Conservation (phyloP, 2,888 invertebrate species). For the Dicroscelio sp. region DNA sequence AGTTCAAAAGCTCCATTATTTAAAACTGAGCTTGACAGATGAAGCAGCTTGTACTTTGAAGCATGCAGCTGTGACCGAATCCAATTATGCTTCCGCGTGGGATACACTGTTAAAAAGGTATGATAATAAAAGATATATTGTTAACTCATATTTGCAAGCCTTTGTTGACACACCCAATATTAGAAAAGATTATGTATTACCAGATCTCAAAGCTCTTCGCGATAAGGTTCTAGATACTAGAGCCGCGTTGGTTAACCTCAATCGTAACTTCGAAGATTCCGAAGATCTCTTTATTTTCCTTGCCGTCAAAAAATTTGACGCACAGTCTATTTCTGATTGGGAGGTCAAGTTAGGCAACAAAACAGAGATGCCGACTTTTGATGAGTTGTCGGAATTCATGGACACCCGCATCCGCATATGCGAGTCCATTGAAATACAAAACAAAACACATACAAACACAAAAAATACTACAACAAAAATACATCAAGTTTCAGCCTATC, state of each 20-base stretch:
- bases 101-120: not conserved
- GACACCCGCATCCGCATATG: not conserved
- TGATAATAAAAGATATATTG: not conserved
- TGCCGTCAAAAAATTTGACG: not conserved
- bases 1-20: not conserved
- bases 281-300: not conserved
- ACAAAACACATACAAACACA: not conserved
- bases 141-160: not conserved
- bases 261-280: not conserved
- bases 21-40: not conserved
- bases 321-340: not conserved
- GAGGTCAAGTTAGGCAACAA: not conserved
- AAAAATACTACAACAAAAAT: not conserved
- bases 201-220: not conserved
- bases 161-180: not conserved
- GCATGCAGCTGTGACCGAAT: constrained; percentile 4
- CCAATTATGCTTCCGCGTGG: constrained; percentile 28
- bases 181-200: not conserved
- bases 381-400: not conserved
- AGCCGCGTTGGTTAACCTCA: not conserved
- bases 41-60: not conserved
- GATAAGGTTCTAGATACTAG: not conserved
- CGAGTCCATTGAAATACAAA: not conserved
- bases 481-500: not conserved
- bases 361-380: not conserved